These are phyloP conservation scores for Oxyura jamaicensis DNA, from an alignment of 2,113 vertebrate genomes.

Conservation along the genomic window DNA sequence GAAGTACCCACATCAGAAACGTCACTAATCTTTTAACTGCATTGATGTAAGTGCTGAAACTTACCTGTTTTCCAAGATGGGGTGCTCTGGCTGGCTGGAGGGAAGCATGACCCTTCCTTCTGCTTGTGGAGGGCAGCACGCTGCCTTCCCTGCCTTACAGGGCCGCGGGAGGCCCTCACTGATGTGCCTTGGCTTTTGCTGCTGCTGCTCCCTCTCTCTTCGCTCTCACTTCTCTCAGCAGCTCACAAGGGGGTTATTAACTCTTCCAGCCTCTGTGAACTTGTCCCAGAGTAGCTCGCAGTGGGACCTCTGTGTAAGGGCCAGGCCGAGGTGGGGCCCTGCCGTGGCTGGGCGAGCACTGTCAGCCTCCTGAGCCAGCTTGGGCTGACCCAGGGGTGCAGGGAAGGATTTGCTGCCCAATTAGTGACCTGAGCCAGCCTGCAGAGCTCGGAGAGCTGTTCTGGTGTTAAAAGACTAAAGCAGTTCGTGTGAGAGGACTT, in stretches of 20 bases:
- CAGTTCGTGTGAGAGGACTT: neutral
- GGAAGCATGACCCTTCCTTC: neutral
- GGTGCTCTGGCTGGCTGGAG: neutral
- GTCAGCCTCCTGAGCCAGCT: no score
- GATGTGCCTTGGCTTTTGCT: rapidly evolving
- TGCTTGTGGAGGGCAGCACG: neutral
- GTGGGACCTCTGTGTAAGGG: neutral
- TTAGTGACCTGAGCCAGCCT: neutral
- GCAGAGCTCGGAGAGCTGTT: no score
- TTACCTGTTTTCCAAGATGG: neutral
- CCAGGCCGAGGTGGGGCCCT: no score
- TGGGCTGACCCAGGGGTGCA: neutral
- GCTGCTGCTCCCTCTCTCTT: neutral
- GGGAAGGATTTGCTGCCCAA: neutral
- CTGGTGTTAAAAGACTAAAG: neutral
- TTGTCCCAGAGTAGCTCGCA: neutral
- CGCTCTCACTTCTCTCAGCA: neutral
- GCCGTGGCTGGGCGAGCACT: no score
- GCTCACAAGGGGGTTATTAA: neutral
- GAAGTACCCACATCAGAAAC: neutral
- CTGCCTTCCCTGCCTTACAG: neutral
- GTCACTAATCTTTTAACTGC: neutral
- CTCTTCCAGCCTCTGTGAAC: neutral
- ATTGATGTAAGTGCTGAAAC: neutral
- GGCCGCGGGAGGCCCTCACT: neutral